Percentiles rank a stretch among this genome's conserved stretches.
These are phyloP conservation scores for Eupithecia tripunctaria DNA, from an alignment of 2,888 invertebrate genomes.

Conservation along the genomic window DNA sequence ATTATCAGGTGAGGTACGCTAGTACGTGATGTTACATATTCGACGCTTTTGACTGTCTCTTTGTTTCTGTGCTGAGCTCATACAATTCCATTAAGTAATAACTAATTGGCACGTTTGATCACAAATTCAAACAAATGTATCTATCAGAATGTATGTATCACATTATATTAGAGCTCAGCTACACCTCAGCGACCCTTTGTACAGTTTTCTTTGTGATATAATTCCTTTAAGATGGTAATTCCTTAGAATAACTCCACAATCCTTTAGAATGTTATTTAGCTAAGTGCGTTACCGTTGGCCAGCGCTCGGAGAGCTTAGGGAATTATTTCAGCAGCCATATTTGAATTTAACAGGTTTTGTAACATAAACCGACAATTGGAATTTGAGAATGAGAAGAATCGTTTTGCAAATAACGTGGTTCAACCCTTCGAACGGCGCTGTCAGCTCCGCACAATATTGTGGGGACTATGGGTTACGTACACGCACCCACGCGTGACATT, in stretches of 20 bases:
- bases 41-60: not conserved
- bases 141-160: constrained; percentile 2
- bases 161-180: constrained; percentile 8
- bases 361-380: constrained; percentile 11
- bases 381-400: constrained; percentile 5
- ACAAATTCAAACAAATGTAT: not conserved
- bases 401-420: constrained; percentile 22
- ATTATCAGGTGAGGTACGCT: constrained; percentile 2
- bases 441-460: constrained; percentile 55
- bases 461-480: constrained; percentile 72
- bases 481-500: constrained; percentile 80
- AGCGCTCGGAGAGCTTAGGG: constrained; percentile 26
- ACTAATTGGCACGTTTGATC: not conserved
- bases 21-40: not conserved
- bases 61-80: not conserved
- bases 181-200: constrained; percentile 57
- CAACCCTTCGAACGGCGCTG: constrained; percentile 63
- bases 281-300: constrained; percentile 30
- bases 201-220: constrained; percentile 55
- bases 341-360: constrained; percentile 29
- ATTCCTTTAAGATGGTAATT: constrained; percentile 72
- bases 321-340: constrained; percentile 32
- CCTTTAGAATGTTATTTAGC: constrained; percentile 30
- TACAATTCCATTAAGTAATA: not conserved
- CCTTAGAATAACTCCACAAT: constrained; percentile 53